Evolutionary conservation across 2,888 invertebrate species (phyloP).

Genomic region (Trichogramma evanescens): DNA sequence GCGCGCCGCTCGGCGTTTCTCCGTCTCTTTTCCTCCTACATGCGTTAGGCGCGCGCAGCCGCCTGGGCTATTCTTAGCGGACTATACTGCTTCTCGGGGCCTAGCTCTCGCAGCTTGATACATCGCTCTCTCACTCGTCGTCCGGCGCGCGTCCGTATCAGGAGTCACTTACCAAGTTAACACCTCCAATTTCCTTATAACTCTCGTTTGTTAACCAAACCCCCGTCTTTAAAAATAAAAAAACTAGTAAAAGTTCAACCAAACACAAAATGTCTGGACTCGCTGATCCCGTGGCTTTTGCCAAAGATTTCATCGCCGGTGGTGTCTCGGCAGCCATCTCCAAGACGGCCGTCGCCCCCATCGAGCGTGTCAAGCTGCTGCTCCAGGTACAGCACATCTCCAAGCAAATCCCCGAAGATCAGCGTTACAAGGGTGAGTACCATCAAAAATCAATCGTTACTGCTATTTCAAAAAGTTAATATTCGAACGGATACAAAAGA

Average conservation of each 20-base stretch:
- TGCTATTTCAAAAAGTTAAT: too few species aligned
- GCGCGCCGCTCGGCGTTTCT: too few species aligned
- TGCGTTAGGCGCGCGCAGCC: too few species aligned
- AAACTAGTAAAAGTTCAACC: constrained; percentile 8
- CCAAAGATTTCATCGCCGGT: constrained; percentile 86
- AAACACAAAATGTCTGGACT: constrained; percentile 45
- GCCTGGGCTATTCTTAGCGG: background rate
- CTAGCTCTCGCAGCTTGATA: constrained; percentile 26
- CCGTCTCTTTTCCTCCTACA: too few species aligned
- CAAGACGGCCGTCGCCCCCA: constrained; percentile 90
- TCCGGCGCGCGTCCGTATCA: constrained; percentile 40
- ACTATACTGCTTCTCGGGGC: background rate
- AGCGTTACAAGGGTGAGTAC: constrained; percentile 83
- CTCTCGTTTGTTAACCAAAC: too few species aligned
- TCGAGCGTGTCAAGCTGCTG: constrained; percentile 89
- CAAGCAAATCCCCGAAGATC: constrained; percentile 76
- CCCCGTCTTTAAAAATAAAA: background rate
- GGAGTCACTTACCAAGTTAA: background rate
- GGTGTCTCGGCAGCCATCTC: constrained; percentile 89
- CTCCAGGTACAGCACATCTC: constrained; percentile 91
- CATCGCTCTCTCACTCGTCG: constrained; percentile 49
- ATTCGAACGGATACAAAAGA: background rate
- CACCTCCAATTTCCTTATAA: too few species aligned
- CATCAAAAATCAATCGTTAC: too few species aligned
- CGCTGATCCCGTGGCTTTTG: constrained; percentile 74